phyloP scores from a whole-genome alignment of 64 coral and sea anemone genomes.

The Montipora cactus region DNA sequence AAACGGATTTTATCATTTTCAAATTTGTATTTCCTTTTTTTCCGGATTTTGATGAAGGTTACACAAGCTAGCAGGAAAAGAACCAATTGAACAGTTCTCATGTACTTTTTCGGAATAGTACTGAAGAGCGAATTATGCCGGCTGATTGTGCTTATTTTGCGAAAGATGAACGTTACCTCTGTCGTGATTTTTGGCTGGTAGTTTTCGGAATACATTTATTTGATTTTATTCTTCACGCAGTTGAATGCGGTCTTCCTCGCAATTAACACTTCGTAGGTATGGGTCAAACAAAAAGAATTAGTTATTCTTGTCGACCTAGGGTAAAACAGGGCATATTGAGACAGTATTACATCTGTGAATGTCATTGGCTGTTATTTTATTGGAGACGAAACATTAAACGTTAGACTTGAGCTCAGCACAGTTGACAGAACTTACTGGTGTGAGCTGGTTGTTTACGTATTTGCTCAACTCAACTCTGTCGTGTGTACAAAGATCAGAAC shows the following conservation, averaged over 20 bases:
- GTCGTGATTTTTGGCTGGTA: not conserved
- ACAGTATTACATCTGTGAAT: not conserved
- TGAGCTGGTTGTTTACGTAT: not conserved
- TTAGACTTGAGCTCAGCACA: not conserved
- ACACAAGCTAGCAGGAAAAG: not conserved
- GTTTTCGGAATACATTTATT: not conserved
- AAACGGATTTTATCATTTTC: slow-evolving; percentile 33
- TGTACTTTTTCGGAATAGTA: not conserved
- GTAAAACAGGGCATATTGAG: not conserved
- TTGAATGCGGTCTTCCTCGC: not conserved
- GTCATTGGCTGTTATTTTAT: not conserved
- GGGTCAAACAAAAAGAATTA: not conserved
- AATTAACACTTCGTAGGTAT: not conserved
- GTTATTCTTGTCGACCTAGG: not conserved
- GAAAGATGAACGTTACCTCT: not conserved
- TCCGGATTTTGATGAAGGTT: slow-evolving; percentile 10
- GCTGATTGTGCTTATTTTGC: slow-evolving; percentile 28
- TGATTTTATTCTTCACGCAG: not conserved
- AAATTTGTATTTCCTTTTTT: not conserved
- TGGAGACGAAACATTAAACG: not conserved
- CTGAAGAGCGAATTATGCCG: not conserved
- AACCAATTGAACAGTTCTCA: slow-evolving; percentile 29
- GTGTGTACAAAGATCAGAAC: not conserved
- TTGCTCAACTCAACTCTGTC: not conserved
- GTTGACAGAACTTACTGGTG: not conserved